A percentile compares a stretch with the other conserved stretches of the same genome.
Evolutionary conservation across 2,797 vertebrate species (phyloP).

Genomic region (Notoglanidium macrostoma): DNA sequence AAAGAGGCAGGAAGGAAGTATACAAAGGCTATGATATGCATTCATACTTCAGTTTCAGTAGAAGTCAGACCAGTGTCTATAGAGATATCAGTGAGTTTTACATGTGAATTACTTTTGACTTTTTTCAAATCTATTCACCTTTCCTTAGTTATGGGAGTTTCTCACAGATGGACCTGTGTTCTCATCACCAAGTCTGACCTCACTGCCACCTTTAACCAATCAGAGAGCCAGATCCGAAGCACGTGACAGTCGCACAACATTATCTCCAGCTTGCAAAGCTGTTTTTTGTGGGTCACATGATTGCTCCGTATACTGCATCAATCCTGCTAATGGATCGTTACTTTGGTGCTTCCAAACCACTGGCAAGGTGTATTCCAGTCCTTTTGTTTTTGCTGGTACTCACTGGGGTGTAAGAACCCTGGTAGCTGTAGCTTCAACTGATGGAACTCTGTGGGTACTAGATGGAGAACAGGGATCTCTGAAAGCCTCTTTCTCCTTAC

Average conservation of each 20-base stretch:
- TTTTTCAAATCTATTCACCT: neutral
- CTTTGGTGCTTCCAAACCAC: slow-evolving; percentile 86
- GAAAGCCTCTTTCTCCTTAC: slow-evolving; percentile 71
- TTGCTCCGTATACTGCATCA: slow-evolving; percentile 83
- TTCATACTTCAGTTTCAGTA: neutral
- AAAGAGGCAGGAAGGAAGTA: neutral
- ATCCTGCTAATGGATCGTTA: slow-evolving; percentile 74
- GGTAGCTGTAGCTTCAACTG: slow-evolving; percentile 84
- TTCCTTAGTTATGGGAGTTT: slow-evolving; percentile 87
- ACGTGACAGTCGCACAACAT: neutral
- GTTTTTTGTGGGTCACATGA: slow-evolving; percentile 93
- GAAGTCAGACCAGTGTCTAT: neutral
- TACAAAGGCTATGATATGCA: neutral
- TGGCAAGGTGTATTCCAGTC: slow-evolving; percentile 85
- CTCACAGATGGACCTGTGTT: slow-evolving; percentile 85
- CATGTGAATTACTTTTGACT: neutral
- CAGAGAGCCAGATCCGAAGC: neutral
- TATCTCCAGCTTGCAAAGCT: slow-evolving; percentile 52
- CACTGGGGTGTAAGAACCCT: slow-evolving; percentile 65
- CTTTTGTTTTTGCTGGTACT: slow-evolving; percentile 77
- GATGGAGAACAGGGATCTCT: slow-evolving; percentile 75
- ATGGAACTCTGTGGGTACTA: slow-evolving; percentile 88
- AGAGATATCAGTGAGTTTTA: neutral
- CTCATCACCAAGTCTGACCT: slow-evolving; percentile 85
- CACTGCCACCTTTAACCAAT: slow-evolving; percentile 57